These are phyloP conservation scores for Colinus virginianus DNA, from an alignment of 2,113 vertebrate genomes.

Conservation along the genomic window DNA sequence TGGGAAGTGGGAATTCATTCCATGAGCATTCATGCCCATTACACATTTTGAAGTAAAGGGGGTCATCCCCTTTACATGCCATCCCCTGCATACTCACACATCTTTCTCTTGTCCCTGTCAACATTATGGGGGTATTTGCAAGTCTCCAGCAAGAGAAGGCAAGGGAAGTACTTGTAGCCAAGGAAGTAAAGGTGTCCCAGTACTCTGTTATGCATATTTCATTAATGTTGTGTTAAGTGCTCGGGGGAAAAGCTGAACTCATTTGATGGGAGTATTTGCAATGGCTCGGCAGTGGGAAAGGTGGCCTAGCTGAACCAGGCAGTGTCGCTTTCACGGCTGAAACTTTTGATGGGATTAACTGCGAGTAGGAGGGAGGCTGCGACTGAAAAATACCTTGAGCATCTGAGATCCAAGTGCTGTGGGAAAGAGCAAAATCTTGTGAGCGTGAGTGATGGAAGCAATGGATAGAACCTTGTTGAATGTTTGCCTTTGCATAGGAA, in stretches of 20 bases:
- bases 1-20: constrained; percentile 64
- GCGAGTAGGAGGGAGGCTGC: background rate
- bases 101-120: constrained; percentile 4
- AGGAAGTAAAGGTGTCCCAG: background rate
- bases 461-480: background rate
- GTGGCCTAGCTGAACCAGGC: background rate
- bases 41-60: background rate
- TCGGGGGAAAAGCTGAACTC: constrained; percentile 17
- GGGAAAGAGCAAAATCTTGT: background rate
- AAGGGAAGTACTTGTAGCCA: background rate
- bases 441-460: background rate
- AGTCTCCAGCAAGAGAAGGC: background rate
- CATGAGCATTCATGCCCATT: background rate
- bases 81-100: background rate
- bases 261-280: background rate
- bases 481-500: background rate
- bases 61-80: background rate
- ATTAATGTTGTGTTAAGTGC: background rate
- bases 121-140: background rate
- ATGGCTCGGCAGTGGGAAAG: background rate
- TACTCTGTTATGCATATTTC: background rate
- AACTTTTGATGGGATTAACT: background rate
- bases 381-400: background rate
- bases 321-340: background rate
- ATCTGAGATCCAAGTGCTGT: background rate